Evolutionary conservation across 2,888 invertebrate genomes (phyloP).

Genomic region (Drosophila nr. medialis): DNA sequence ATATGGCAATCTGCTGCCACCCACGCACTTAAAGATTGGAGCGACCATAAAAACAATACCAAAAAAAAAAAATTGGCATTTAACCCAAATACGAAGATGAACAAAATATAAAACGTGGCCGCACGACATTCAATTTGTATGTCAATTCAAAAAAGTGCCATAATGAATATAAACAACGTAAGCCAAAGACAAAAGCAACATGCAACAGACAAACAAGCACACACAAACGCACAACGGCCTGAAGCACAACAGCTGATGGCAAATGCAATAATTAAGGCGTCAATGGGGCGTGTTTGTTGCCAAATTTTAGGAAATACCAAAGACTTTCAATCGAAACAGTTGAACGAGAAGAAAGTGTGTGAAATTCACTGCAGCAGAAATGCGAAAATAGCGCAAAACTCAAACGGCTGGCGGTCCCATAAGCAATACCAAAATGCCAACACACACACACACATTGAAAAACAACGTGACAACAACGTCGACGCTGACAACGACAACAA

Average conservation of each 20-base stretch:
- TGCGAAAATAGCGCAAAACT: conserved; percentile 78
- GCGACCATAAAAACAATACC: conserved; percentile 39
- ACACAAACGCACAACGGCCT: conserved; percentile 11
- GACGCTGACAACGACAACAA: conserved; percentile 1
- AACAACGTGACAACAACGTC: conserved; percentile 54
- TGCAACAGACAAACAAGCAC: conserved; percentile 26
- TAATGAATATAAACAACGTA: conserved; percentile 42
- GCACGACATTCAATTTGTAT: conserved; percentile 70
- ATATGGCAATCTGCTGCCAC: conserved; percentile 36
- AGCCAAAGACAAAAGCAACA: conserved; percentile 37
- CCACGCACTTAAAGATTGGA: conserved; percentile 44
- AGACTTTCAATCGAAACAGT: conserved; percentile 72
- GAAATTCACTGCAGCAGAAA: conserved; percentile 58
- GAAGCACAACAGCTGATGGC: conserved; percentile 64
- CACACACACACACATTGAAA: conserved; percentile 28
- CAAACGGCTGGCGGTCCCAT: conserved; percentile 75
- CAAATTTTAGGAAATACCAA: conserved; percentile 57
- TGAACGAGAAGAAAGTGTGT: conserved; percentile 63
- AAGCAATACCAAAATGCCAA: conserved; percentile 46
- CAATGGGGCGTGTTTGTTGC: conserved; percentile 35
- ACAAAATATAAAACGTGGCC: conserved; percentile 64
- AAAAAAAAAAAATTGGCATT: conserved; percentile 50
- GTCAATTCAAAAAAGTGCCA: conserved; percentile 54
- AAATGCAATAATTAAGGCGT: conserved; percentile 53
- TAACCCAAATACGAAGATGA: conserved; percentile 72